Evolutionary conservation across 2,113 vertebrate genomes (phyloP).

Genomic region (Pavo muticus): DNA sequence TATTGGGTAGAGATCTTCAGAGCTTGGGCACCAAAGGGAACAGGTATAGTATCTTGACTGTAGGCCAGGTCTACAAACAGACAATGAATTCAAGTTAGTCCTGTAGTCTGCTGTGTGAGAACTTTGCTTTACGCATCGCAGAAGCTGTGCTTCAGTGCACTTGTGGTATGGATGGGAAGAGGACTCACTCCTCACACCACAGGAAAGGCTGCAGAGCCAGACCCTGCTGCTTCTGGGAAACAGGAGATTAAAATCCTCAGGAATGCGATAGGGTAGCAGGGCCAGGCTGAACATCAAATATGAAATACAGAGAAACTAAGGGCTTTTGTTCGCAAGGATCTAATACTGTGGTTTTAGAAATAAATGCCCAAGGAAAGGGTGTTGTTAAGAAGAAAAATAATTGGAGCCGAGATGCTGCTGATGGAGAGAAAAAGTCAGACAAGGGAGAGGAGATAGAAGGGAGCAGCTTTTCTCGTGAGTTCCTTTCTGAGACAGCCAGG

Average conservation of each 20-base stretch:
- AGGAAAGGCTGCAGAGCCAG: neutral
- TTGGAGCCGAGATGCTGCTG: neutral
- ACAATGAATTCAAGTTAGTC: neutral
- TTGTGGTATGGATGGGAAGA: neutral
- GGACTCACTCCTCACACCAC: neutral
- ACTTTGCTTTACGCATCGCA: neutral
- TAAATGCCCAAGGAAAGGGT: neutral
- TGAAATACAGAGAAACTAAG: neutral
- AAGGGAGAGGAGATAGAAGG: neutral
- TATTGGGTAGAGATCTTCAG: neutral
- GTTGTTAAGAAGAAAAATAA: neutral
- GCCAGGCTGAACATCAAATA: neutral
- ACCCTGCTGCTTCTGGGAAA: neutral
- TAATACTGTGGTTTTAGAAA: neutral
- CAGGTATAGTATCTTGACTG: neutral
- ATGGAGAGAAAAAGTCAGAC: neutral
- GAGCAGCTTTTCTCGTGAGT: neutral
- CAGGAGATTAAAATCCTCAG: neutral
- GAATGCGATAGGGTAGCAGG: neutral
- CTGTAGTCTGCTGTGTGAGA: neutral
- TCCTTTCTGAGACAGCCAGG: neutral
- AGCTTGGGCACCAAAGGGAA: neutral
- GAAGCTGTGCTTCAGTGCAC: neutral
- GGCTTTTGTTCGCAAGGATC: neutral
- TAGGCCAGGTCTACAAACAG: neutral